Base-by-base conservation (phyloP, 2,888 invertebrate species). In the Cinara cedri region DNA sequence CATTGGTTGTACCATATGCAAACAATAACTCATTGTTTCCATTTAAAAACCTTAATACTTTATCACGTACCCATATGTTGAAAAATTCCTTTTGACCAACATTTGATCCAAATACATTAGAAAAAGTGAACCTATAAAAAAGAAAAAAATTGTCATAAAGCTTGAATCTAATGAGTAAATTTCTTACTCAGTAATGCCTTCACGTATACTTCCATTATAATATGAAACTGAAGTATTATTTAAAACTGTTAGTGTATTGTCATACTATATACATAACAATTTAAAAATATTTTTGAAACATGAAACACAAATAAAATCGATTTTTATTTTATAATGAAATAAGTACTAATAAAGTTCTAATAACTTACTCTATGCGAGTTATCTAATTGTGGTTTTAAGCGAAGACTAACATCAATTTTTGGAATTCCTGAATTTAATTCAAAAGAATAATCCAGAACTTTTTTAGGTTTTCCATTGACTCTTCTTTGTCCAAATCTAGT, bases 1-100 rank as follows among this genome's bases (percentile, higher is more conserved):
- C 93, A 80, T 94, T 94, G 0, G 94, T 95, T 0, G 94, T 92
- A 10, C 97, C 97, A 85, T 96, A 97, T 0, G 93, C 91, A 82
- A 97, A 90, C 0, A 97, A 87, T 0, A 93, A 91, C 80, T 91
- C 91, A 85, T 91, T 93, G 82, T 91, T 89, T 0, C 94, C 89
- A 63, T 80, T 62, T 10, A 92, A 84, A 74, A 92, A 89, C 81
- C 90, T 89, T 55, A 87, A 86, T 0, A 93, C 85, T 44, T 89
- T 88, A 0, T 87, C 87, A 82, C 89, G 88, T 46, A 91, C 89
- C 8, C 90, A 88, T 70, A 87, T 86, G 65, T 91, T 88, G 83
- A 89, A 90, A 60, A 90, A 85, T 9, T 86, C 85, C 51, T 85
- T 85, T 83, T 90, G 90, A 1, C 86, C 84, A 9, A 85, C 85